A percentile compares a stretch with the other conserved stretches of the same genome.
Conservation (phyloP, 1,140 invertebrate species). For the Hesperophylax magnus region DNA sequence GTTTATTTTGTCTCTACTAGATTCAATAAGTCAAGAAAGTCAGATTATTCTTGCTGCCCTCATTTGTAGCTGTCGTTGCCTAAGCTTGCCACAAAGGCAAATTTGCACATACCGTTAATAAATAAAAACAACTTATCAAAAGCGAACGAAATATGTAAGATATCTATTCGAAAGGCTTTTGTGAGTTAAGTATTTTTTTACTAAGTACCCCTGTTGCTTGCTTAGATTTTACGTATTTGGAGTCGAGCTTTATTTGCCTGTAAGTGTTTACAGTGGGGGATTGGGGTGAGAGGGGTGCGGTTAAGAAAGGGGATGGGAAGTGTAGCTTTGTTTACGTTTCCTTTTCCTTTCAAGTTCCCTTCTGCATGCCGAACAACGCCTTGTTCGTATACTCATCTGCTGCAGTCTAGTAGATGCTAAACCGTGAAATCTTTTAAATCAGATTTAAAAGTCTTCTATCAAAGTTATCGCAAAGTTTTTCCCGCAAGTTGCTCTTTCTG, state of each 20-base stretch:
- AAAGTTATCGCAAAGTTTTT: not conserved
- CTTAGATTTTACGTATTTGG: not conserved
- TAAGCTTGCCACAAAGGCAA: not conserved
- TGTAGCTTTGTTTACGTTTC: slow-evolving; percentile 42
- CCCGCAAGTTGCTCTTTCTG: not conserved
- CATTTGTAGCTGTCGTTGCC: slow-evolving; percentile 3
- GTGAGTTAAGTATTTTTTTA: too few relatives aligned
- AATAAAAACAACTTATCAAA: not conserved
- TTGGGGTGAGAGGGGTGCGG: not conserved
- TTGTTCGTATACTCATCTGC: slow-evolving; percentile 15
- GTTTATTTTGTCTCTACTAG: not conserved
- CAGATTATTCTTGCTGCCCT: not conserved
- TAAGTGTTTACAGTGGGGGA: slow-evolving; percentile 28
- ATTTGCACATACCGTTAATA: not conserved
- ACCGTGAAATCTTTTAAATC: too few relatives aligned
- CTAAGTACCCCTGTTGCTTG: not conserved
- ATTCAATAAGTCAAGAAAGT: not conserved
- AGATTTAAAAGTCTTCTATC: too few relatives aligned
- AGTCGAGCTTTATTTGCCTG: slow-evolving; percentile 33
- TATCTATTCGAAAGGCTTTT: too few relatives aligned
- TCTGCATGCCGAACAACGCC: slow-evolving; percentile 16
- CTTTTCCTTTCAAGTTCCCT: slow-evolving; percentile 23
- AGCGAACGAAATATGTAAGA: not conserved
- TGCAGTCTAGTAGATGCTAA: slow-evolving; percentile 1
- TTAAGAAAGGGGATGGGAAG: not conserved